Evolutionary conservation across 2,888 invertebrate genomes (phyloP).

Genomic region (Trissoscelio sp.): DNA sequence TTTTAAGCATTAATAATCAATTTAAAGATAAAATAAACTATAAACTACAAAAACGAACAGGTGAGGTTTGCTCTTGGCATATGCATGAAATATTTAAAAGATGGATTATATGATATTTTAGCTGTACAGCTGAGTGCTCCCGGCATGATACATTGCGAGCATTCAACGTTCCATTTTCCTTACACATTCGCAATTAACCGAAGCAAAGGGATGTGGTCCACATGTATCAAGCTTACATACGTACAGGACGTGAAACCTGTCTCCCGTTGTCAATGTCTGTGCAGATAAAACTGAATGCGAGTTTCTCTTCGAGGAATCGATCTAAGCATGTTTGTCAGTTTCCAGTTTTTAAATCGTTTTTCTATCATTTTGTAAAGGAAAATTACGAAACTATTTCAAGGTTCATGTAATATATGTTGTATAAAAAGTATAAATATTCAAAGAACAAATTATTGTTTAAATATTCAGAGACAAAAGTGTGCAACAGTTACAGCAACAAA

Average conservation of each 20-base stretch:
- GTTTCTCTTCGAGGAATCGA: slow-evolving; percentile 48
- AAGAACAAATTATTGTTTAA: too few relatives aligned
- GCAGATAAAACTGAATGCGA: slow-evolving; percentile 35
- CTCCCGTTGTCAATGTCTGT: slow-evolving; percentile 36
- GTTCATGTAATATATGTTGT: slow-evolving; percentile 1
- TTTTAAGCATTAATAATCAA: too few relatives aligned
- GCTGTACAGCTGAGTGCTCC: slow-evolving; percentile 20
- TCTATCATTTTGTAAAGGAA: slow-evolving; percentile 14
- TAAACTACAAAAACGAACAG: too few relatives aligned
- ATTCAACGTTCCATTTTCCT: slow-evolving; percentile 61
- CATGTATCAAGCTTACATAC: too few relatives aligned
- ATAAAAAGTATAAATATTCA: background rate
- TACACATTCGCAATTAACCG: slow-evolving; percentile 64
- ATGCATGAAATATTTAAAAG: slow-evolving; percentile 15
- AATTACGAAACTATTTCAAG: slow-evolving; percentile 13
- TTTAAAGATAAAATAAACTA: too few relatives aligned
- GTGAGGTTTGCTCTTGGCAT: slow-evolving; percentile 5
- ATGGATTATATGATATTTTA: slow-evolving; percentile 31
- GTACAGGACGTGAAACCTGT: slow-evolving; percentile 74
- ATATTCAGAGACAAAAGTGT: too few relatives aligned
- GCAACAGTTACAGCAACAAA: too few relatives aligned
- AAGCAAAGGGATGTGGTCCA: slow-evolving; percentile 46
- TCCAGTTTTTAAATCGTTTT: slow-evolving; percentile 25
- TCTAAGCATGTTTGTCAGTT: slow-evolving; percentile 39
- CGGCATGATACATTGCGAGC: slow-evolving; percentile 26